Evolutionary conservation across 2,113 vertebrate species (phyloP), one percentile per base, ranked within the genome.

Genomic region (Xenopus borealis): DNA sequence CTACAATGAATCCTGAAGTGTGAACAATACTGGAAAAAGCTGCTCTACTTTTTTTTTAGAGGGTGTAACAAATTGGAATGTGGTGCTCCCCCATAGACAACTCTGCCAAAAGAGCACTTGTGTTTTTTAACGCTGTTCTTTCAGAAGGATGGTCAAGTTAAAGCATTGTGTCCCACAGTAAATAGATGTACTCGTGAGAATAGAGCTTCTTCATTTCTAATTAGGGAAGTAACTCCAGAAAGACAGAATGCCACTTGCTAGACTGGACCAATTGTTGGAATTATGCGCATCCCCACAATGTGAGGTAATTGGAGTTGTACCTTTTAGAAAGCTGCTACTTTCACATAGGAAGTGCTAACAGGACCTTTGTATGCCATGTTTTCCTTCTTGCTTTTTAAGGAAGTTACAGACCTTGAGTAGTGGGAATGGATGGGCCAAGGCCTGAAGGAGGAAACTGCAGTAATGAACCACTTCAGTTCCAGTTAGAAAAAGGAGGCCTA

Each of bases 381-480:
- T 98, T 95, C 95, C 95, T 95, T 97, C 94, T 92, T 90, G 91
- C 89, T 94, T 94, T 95, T 94, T 89, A 90, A 94, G 93, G 94
- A 95, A 96, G 96, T 96, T 94, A 92, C 90, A 90, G 92, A 91
- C 88, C 92, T 94, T 86, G 93, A 97, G 95, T 92, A 92, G 88
- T 88, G 93, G 95, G 95, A 96, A 95, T 92, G 93, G 95, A 93
- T 88, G 89, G 88, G 93, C 92, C 92, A 91, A 86, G 93, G 94
- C 94, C 94, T 93, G 91, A 92, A 91, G 84, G 89, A 92, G 92
- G 92, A 92, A 92, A 86, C 91, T 85, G 92, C 93, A 82, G 94
- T 99, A 99, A 99, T 98, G 96, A 99, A 98, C 96, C 97, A 98
- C 97, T 99, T 98, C 95, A 99, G 92, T 90, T 87, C 89, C 92